Conservation (phyloP, 2,888 invertebrate species). For the Epinotia brunnichana region DNA sequence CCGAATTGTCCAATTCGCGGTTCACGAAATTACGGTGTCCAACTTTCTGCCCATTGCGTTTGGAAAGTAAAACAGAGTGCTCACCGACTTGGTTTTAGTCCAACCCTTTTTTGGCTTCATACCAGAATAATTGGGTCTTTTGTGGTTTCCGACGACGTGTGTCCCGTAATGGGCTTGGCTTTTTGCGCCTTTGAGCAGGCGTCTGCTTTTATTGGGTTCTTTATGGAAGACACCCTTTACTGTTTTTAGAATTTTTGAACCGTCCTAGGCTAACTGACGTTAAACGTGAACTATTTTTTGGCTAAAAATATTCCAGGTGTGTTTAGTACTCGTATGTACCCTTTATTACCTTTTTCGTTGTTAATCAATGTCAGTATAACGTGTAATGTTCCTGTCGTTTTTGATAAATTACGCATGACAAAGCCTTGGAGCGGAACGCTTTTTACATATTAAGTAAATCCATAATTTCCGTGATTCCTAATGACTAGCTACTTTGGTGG, state of each 20-base stretch:
- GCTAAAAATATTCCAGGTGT: background rate
- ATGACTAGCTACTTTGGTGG: conserved; percentile 61
- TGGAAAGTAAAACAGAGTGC: conserved; percentile 63
- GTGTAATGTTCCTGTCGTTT: conserved; percentile 45
- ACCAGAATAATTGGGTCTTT: conserved; percentile 77
- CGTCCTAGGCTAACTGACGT: conserved; percentile 44
- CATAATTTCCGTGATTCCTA: conserved; percentile 60
- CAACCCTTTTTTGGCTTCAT: conserved; percentile 75
- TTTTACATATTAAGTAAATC: conserved; percentile 49
- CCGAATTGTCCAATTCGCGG: conserved; percentile 6
- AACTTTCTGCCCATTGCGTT: conserved; percentile 51
- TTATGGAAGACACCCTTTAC: conserved; percentile 54
- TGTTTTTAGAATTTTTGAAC: conserved; percentile 57
- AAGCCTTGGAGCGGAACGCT: conserved; percentile 23
- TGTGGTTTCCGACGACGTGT: conserved; percentile 74
- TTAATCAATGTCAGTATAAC: conserved; percentile 1
- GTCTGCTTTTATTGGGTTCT: conserved; percentile 61
- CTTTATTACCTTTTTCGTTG: background rate
- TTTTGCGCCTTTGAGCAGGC: conserved; percentile 69
- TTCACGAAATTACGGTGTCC: conserved; percentile 30
- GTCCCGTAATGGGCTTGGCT: conserved; percentile 69
- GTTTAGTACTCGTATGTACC: background rate
- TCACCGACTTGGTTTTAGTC: conserved; percentile 65
- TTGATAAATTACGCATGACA: conserved; percentile 36
- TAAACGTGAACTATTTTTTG: background rate